phyloP scores from a whole-genome alignment of 2,888 invertebrate genomes.

The Flexamia atlantica region DNA sequence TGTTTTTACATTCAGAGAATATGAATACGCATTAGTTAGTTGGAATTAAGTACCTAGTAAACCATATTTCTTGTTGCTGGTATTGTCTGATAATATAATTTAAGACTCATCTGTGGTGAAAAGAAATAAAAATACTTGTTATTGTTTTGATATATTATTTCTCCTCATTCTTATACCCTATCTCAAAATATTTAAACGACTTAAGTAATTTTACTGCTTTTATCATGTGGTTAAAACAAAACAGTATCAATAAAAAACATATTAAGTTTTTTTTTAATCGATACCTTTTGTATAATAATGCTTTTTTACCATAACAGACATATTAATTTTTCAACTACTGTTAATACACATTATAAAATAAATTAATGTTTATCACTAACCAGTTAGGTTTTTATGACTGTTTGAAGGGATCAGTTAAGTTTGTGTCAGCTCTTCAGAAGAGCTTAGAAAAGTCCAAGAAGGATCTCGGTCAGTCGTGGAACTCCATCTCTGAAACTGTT shows the following conservation, averaged over 20 bases:
- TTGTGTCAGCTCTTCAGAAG: neutral
- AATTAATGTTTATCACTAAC: neutral
- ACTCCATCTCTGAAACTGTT: neutral
- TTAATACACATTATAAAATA: neutral
- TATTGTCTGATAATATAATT: neutral
- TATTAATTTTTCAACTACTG: too few species aligned
- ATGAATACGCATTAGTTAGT: too few species aligned
- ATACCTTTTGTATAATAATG: too few species aligned
- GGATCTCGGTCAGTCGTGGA: slow-evolving; percentile 34
- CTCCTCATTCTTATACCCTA: neutral
- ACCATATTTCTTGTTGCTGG: neutral
- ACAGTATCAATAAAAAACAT: too few species aligned
- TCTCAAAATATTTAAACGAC: too few species aligned
- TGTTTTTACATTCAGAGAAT: too few species aligned
- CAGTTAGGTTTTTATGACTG: neutral
- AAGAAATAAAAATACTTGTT: slow-evolving; percentile 24
- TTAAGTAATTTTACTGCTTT: too few species aligned
- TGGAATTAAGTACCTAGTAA: too few species aligned
- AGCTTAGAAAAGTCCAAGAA: slow-evolving; percentile 14
- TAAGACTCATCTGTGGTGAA: neutral
- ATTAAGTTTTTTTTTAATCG: too few species aligned
- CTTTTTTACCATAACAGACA: too few species aligned
- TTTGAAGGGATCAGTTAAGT: slow-evolving; percentile 22
- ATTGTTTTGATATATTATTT: neutral
- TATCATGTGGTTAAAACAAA: too few species aligned